These are phyloP conservation scores for Sparus aurata DNA, from an alignment of 2,797 vertebrate genomes.

Conservation along the genomic window DNA sequence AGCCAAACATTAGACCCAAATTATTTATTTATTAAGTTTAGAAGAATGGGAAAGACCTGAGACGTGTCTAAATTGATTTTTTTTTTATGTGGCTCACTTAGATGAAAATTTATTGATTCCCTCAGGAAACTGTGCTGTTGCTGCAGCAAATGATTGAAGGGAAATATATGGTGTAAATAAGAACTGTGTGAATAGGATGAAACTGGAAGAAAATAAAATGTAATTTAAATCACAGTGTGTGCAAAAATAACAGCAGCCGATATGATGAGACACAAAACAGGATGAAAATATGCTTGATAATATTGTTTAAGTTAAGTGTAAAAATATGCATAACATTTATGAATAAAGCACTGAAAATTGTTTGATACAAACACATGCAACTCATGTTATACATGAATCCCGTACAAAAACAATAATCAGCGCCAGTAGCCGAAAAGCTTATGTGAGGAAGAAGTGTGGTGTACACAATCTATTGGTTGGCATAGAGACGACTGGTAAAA, in stretches of 20 bases:
- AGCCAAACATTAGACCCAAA: background rate
- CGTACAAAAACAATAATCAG: constrained; percentile 2
- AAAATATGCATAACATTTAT: background rate
- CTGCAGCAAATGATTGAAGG: constrained; percentile 19
- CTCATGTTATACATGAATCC: background rate
- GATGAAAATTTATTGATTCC: constrained; percentile 34
- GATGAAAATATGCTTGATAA: background rate
- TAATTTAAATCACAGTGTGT: constrained; percentile 27
- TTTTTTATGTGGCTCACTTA: constrained; percentile 12
- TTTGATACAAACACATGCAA: background rate
- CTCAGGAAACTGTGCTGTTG: constrained; percentile 19
- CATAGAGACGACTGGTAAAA: background rate
- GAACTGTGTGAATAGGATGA: constrained; percentile 5
- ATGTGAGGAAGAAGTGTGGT: background rate
- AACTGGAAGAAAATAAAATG: constrained; percentile 28
- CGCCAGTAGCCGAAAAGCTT: background rate
- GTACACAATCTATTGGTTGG: background rate
- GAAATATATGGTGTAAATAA: constrained; percentile 18
- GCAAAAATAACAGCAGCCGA: constrained; percentile 12
- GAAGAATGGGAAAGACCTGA: constrained; percentile 3
- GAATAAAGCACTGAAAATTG: background rate
- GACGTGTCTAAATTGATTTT: background rate
- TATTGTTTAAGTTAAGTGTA: background rate
- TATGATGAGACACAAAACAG: background rate
- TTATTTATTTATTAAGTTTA: constrained; percentile 5